Evolutionary conservation across 1,140 invertebrate species (phyloP), one percentile per base, ranked within the genome.

Genomic region (Leptestheria dahalacensis): DNA sequence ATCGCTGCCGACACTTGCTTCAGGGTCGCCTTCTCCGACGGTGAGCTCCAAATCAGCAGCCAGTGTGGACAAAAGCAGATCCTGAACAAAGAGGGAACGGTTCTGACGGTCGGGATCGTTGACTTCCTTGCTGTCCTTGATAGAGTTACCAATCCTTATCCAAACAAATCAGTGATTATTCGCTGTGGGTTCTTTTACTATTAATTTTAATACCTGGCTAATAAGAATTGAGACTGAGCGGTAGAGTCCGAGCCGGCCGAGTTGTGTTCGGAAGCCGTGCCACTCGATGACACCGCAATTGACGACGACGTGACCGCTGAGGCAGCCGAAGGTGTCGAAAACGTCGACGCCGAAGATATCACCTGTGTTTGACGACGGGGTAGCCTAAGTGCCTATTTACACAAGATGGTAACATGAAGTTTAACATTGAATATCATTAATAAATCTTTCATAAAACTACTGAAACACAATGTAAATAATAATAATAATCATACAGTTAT

Each of bases 331-430:
- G 59, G 62, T 56, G 63, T 57, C 41, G 64, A 61, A 48, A 67
- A 63, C 26, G 65, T 61, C 66, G 66, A 65, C 61, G 61, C 69
- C 54, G 63, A 56, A 57, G 72, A 71, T 60, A 54, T 53, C 15
- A 69, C 70, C 66, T 76, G 77, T 48, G 78, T 78, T 64, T 82
- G 83, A 61, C 88, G 79, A 66, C 88, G 80, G 62, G 90, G 88
- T 70, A 91, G 77, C 63, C 89, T 77, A 73, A 92, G 88, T 66
- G 91, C 72, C 72, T 89, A 85, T 75, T 91, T 88, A 24, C 9
- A 41, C 3, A 55, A 3, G 12, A 28, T 28, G 15, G 15, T 33
- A 2, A 55, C 3, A 55, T 15, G 33, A 41, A 15, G 33, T 41
- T 41, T 6, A 41, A n/a, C n/a, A 41, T 9, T 41, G 15, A 41